A percentile compares a stretch with the other conserved stretches of the same genome.
Conservation (phyloP, 2,113 vertebrate species). For the Bambusicola thoracicus region DNA sequence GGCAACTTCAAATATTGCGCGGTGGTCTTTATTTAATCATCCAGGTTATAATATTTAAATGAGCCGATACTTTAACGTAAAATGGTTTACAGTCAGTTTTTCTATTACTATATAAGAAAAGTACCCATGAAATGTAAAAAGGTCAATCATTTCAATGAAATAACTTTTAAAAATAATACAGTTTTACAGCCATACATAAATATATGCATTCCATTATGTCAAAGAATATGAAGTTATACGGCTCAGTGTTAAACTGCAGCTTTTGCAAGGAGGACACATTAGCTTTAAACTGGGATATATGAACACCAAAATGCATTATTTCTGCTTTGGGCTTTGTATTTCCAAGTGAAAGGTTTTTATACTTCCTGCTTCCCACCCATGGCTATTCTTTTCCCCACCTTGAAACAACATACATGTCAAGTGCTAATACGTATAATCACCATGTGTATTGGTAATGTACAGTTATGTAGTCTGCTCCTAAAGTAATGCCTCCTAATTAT, state of each 20-base stretch:
- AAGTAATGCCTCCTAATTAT: too few relatives aligned
- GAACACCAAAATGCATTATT: neutral
- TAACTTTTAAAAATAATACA: constrained; percentile 54
- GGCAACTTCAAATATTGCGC: neutral
- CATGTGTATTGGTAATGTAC: rapidly evolving
- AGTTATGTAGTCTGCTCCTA: neutral
- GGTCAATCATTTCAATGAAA: constrained; percentile 45
- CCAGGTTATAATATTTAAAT: constrained; percentile 32
- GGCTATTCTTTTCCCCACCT: neutral
- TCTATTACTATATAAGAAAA: constrained; percentile 23
- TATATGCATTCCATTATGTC: constrained; percentile 28
- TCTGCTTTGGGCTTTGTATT: neutral
- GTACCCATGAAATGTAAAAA: constrained; percentile 36
- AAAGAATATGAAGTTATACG: constrained; percentile 38
- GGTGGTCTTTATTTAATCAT: neutral
- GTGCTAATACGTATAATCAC: neutral
- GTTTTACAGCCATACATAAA: constrained; percentile 52
- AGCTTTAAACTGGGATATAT: constrained; percentile 16
- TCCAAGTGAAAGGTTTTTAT: neutral
- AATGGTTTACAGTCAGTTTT: neutral
- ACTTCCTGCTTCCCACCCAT: neutral
- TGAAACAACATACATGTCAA: neutral
- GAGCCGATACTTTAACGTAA: neutral
- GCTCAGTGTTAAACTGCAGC: neutral
- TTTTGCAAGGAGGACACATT: neutral